A percentile compares a stretch with the other conserved stretches of the same genome.
phyloP scores from a whole-genome alignment of 2,888 invertebrate genomes.

The Hartigia nigra region DNA sequence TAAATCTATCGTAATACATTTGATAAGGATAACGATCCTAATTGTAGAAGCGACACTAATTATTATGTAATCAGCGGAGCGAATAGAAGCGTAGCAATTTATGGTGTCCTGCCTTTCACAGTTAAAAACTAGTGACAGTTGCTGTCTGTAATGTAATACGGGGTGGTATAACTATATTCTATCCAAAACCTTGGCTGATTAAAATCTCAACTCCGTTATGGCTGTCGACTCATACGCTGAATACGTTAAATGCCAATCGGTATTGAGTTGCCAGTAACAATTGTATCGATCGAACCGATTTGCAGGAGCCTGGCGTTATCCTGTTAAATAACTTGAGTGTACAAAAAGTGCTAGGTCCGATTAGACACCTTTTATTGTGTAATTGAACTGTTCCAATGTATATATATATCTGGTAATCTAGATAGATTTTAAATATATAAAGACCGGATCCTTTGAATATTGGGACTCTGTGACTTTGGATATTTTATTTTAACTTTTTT shows the following conservation, averaged over 20 bases:
- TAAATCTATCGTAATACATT: not conserved
- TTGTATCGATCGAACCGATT: slow-evolving; percentile 1
- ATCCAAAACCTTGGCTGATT: slow-evolving; percentile 28
- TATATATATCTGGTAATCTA: not conserved
- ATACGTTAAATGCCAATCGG: slow-evolving; percentile 3
- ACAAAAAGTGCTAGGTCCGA: not conserved
- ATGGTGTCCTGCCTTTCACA: slow-evolving; percentile 40
- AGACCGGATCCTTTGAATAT: not conserved
- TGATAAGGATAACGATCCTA: slow-evolving; percentile 22
- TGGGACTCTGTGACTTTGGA: not conserved
- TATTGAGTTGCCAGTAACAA: not conserved
- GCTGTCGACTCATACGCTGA: not conserved
- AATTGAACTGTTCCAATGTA: not conserved
- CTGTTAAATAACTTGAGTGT: slow-evolving; percentile 2
- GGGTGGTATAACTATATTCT: slow-evolving; percentile 8
- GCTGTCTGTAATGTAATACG: slow-evolving; percentile 13
- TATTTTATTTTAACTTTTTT: not conserved
- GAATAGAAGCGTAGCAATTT: slow-evolving; percentile 27
- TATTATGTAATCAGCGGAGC: slow-evolving; percentile 40
- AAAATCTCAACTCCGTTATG: slow-evolving; percentile 21
- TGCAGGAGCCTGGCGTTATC: slow-evolving; percentile 1
- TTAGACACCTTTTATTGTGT: not conserved
- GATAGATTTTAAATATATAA: not conserved
- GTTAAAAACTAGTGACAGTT: slow-evolving; percentile 32
- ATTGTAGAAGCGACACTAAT: slow-evolving; percentile 27